Percentiles rank a stretch among this genome's conserved stretches.
phyloP scores from a whole-genome alignment of 2,888 invertebrate species.

The Rhamnusium bicolor region DNA sequence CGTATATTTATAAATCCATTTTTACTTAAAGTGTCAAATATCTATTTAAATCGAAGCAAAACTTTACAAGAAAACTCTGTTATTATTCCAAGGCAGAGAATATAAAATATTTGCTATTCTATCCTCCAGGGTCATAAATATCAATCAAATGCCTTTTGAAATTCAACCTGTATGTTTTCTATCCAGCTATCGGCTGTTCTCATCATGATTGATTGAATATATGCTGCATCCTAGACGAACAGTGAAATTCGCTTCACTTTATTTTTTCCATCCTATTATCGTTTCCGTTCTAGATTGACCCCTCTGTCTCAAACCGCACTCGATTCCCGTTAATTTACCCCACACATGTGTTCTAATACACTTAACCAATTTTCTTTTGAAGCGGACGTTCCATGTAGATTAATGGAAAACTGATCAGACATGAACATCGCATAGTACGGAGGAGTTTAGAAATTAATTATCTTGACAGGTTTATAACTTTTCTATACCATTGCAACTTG shows the following conservation, averaged over 20 bases:
- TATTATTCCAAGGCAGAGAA: constrained; percentile 15
- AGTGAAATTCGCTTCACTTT: constrained; percentile 39
- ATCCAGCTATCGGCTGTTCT: constrained; percentile 39
- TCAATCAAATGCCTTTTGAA: constrained; percentile 48
- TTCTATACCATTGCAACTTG: not conserved
- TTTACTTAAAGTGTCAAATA: not conserved
- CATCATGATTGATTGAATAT: constrained; percentile 49
- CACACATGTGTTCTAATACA: constrained; percentile 44
- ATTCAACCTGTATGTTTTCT: constrained; percentile 48
- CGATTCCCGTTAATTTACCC: constrained; percentile 33
- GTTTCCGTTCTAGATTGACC: constrained; percentile 35
- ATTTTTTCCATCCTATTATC: constrained; percentile 44
- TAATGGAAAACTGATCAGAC: constrained; percentile 33
- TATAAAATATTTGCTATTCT: constrained; percentile 22
- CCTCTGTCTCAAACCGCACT: constrained; percentile 15
- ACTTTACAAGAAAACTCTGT: not conserved
- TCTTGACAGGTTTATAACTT: not conserved
- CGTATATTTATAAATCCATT: not conserved
- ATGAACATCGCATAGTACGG: not conserved
- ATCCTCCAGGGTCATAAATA: constrained; percentile 46
- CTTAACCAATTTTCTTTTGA: constrained; percentile 36
- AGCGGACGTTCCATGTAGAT: constrained; percentile 36
- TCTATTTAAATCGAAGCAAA: not conserved
- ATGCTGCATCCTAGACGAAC: constrained; percentile 33
- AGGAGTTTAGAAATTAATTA: not conserved